Evolutionary conservation across 2,888 invertebrate species (phyloP).

Genomic region (Hirudinaria manillensis): DNA sequence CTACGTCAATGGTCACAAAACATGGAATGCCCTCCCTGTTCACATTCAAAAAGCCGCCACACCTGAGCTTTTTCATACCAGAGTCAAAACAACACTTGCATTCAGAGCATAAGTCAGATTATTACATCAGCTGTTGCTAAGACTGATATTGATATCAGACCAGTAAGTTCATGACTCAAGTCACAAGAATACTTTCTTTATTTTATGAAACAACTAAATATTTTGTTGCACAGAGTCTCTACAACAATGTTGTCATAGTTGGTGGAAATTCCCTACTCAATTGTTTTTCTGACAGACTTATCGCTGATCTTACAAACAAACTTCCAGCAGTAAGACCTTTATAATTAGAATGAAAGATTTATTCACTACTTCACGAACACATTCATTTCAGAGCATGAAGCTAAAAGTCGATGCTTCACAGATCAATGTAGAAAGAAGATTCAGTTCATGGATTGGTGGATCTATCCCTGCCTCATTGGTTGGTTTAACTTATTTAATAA

Average conservation of each 20-base stretch:
- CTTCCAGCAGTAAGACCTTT: conserved; percentile 67
- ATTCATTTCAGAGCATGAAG: conserved; percentile 79
- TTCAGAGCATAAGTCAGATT: conserved; percentile 80
- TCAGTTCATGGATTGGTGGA: conserved; percentile 97
- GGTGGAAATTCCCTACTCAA: conserved; percentile 87
- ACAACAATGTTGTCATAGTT: conserved; percentile 87
- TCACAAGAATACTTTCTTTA: too few relatives aligned
- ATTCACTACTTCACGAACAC: too few relatives aligned
- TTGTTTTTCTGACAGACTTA: conserved; percentile 91
- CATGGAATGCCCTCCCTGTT: too few relatives aligned
- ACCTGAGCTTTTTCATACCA: background rate
- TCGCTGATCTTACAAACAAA: conserved; percentile 74
- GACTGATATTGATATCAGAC: conserved; percentile 94
- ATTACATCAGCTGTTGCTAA: conserved; percentile 83
- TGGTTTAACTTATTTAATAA: too few relatives aligned
- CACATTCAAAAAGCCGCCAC: too few relatives aligned
- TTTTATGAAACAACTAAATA: too few relatives aligned
- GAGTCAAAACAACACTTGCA: conserved; percentile 54
- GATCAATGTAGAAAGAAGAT: conserved; percentile 80
- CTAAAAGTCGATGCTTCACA: conserved; percentile 87
- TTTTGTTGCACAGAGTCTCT: too few relatives aligned
- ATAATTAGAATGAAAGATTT: conserved; percentile 2
- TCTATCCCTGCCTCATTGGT: conserved; percentile 89
- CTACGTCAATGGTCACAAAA: too few relatives aligned
- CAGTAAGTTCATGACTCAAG: conserved; percentile 60